Base-by-base conservation (phyloP, 2,888 invertebrate genomes). In the Tanytarsus gracilentus region DNA sequence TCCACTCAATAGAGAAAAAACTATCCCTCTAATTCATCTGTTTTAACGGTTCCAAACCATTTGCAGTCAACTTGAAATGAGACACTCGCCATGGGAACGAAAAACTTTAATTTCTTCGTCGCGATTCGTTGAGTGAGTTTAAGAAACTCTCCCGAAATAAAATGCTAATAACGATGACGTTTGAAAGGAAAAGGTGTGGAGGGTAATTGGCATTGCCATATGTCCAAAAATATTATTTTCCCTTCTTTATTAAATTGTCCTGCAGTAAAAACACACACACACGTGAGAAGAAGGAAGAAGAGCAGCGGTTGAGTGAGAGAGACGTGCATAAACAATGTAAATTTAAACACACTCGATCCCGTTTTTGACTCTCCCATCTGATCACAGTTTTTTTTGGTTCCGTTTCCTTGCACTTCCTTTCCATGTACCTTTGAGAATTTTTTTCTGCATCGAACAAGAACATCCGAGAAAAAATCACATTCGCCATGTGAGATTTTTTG, bases 41-140 rank as follows among this genome's bases (percentile, higher is more conserved):
- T n/a, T n/a, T n/a, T n/a, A n/a, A 16, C 44, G 18, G 44, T 44
- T 44, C 44, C 44, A 44, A 44, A 21, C 44, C 23, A 44, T 44
- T 44, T 44, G 18, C 33, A 5, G 11, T 33, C 33, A 11, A 11
- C 21, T 18, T 44, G 44, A 44, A 44, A 44, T 23, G 23, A 44
- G 44, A 44, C 18, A 44, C 44, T 6, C 23, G 3, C 33, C 58
- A 58, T 58, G 58, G 58, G 58, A 58, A 58, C 29, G 16, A 29
- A 58, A 55, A 8, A 30, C n/a, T 33, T n/a, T 33, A 11, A 9
- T 16, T 6, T 51, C 16, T 9, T 55, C 58, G 58, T 58, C 58
- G 58, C 58, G 58, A 58, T 58, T 48, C 58, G 58, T 48, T 58
- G 58, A 25, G 48, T 58, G n/a, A n/a, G n/a, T n/a, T n/a, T n/a